These are phyloP conservation scores for Chaenocephalus aceratus DNA, from an alignment of 2,113 vertebrate species.

Conservation along the genomic window DNA sequence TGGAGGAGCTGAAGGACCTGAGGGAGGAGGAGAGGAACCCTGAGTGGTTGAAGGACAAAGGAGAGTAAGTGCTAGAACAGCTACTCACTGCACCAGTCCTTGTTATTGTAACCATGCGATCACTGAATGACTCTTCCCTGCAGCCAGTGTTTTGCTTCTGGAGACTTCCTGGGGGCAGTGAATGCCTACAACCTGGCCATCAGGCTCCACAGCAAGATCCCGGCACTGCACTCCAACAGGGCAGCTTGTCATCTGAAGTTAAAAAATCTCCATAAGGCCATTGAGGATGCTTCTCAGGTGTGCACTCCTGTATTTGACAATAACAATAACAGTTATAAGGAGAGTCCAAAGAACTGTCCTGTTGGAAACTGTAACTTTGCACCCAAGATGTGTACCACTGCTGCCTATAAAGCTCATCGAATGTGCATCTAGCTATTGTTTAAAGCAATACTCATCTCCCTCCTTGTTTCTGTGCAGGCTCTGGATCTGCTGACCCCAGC, in stretches of 20 bases:
- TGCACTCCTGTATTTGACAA: slow-evolving; percentile 2
- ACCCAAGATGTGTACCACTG: no score
- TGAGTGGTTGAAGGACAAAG: slow-evolving; percentile 96
- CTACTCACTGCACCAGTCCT: not conserved
- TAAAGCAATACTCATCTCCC: not conserved
- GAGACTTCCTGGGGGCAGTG: slow-evolving; percentile 91
- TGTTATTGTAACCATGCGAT: not conserved
- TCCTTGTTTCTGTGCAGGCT: slow-evolving; percentile 81
- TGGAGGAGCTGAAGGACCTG: slow-evolving; percentile 88
- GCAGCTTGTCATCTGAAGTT: slow-evolving; percentile 95
- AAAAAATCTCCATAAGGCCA: slow-evolving; percentile 92
- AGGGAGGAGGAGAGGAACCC: slow-evolving; percentile 91
- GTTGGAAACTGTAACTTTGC: not conserved
- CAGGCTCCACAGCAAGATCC: slow-evolving; percentile 86
- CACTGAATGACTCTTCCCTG: slow-evolving; percentile 41
- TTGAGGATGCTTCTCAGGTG: slow-evolving; percentile 94
- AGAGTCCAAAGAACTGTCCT: no score
- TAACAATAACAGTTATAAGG: no score
- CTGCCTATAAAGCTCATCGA: not conserved
- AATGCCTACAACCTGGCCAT: slow-evolving; percentile 92
- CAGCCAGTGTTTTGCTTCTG: slow-evolving; percentile 90
- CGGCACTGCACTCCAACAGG: slow-evolving; percentile 90
- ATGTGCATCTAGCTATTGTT: not conserved
- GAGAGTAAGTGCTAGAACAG: slow-evolving; percentile 86
- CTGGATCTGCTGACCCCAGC: slow-evolving; percentile 91